Evolutionary conservation across 2,113 vertebrate genomes (phyloP).

Genomic region (Deroptyus accipitrinus): DNA sequence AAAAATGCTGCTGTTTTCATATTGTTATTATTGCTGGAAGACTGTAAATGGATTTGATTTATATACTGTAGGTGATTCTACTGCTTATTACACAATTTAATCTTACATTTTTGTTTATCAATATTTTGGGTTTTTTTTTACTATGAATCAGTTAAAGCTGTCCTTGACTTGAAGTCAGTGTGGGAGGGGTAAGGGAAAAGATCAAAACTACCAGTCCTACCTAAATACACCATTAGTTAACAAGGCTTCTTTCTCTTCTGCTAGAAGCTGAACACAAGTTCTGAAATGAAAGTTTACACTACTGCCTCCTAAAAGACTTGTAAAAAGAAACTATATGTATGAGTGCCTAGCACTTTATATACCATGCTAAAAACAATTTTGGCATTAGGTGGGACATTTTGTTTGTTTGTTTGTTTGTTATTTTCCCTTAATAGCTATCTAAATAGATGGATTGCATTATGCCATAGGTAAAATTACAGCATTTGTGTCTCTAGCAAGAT

Average conservation of each 20-base stretch:
- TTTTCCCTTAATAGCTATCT: background rate
- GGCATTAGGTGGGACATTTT: rapidly evolving
- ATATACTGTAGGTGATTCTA: background rate
- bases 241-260: background rate
- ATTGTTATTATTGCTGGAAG: background rate
- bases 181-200: background rate
- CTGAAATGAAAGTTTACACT: background rate
- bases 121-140: background rate
- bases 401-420: rapidly evolving
- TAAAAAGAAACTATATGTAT: background rate
- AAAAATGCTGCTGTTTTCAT: background rate
- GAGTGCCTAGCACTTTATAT: background rate
- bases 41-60: background rate
- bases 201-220: background rate
- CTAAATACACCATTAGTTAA: background rate
- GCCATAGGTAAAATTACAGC: background rate
- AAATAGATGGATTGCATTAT: background rate
- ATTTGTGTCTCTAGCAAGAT: background rate
- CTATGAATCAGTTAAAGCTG: background rate
- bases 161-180: background rate
- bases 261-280: background rate
- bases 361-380: background rate
- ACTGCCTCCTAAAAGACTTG: background rate
- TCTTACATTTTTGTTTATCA: background rate
- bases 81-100: background rate